phyloP scores from a whole-genome alignment of 2,888 invertebrate species.

The Archips crataeganus region DNA sequence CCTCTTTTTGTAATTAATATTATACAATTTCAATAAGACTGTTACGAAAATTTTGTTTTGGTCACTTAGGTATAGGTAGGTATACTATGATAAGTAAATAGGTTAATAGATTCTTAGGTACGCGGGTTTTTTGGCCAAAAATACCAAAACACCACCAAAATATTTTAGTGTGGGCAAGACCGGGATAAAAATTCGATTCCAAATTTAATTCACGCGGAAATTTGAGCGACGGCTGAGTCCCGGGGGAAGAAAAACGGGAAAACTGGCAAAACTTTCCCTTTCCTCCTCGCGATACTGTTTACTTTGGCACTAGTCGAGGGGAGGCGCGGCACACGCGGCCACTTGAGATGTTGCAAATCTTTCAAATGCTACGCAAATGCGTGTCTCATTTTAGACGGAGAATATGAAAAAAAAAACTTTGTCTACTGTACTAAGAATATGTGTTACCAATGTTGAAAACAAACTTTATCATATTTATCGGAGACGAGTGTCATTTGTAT shows the following conservation, averaged over 20 bases:
- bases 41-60: no score
- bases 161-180: not conserved
- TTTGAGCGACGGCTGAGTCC: conserved; percentile 69
- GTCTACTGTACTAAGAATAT: no score
- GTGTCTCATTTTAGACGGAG: conserved; percentile 7
- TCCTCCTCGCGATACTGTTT: conserved; percentile 68
- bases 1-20: no score
- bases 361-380: conserved; percentile 10
- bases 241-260: conserved; percentile 77
- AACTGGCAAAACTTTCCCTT: conserved; percentile 79
- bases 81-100: no score
- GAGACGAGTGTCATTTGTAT: no score
- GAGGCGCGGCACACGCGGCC: conserved; percentile 21
- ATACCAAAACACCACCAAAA: not conserved
- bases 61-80: no score
- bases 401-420: not conserved
- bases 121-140: no score
- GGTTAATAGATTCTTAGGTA: no score
- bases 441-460: no score
- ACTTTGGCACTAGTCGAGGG: conserved; percentile 75
- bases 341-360: conserved; percentile 34
- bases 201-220: conserved; percentile 75
- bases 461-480: no score
- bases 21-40: no score
- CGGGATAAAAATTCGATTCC: conserved; percentile 54